Evolutionary conservation across 2,888 invertebrate genomes (phyloP).

Genomic region (Hymenopus coronatus): DNA sequence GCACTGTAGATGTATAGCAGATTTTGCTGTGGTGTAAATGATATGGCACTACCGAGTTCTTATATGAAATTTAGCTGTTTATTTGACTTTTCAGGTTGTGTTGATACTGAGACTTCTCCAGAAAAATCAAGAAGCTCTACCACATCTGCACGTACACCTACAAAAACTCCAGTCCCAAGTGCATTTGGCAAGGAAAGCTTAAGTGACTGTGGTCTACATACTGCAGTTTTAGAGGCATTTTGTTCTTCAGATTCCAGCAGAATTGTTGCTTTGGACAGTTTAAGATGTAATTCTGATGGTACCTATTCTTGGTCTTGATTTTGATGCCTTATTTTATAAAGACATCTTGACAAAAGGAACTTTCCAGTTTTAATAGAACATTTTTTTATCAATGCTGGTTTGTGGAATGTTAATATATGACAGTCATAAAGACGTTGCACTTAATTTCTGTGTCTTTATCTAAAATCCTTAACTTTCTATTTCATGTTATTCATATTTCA

Average conservation of each 20-base stretch:
- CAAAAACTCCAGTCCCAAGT: slow-evolving; percentile 48
- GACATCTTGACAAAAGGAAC: too few relatives aligned
- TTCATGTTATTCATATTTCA: too few relatives aligned
- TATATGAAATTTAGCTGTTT: neutral
- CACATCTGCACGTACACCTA: slow-evolving; percentile 49
- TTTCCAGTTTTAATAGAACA: too few relatives aligned
- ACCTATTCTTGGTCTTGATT: slow-evolving; percentile 27
- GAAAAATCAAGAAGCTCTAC: slow-evolving; percentile 46
- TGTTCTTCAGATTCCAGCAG: slow-evolving; percentile 57
- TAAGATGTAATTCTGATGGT: slow-evolving; percentile 50
- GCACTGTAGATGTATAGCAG: too few relatives aligned
- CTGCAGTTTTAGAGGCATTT: slow-evolving; percentile 62
- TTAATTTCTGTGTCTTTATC: too few relatives aligned
- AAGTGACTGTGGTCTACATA: slow-evolving; percentile 78
- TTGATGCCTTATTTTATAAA: neutral
- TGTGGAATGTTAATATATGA: too few relatives aligned
- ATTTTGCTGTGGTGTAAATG: too few relatives aligned
- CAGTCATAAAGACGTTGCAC: too few relatives aligned
- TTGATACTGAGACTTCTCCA: neutral
- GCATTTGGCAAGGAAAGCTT: slow-evolving; percentile 82
- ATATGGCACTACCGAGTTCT: too few relatives aligned
- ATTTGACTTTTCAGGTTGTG: neutral
- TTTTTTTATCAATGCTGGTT: too few relatives aligned
- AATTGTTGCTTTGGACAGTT: slow-evolving; percentile 59
- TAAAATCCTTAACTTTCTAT: too few relatives aligned